Base-by-base conservation (phyloP, 2,888 invertebrate genomes). In the Euphydryas editha region DNA sequence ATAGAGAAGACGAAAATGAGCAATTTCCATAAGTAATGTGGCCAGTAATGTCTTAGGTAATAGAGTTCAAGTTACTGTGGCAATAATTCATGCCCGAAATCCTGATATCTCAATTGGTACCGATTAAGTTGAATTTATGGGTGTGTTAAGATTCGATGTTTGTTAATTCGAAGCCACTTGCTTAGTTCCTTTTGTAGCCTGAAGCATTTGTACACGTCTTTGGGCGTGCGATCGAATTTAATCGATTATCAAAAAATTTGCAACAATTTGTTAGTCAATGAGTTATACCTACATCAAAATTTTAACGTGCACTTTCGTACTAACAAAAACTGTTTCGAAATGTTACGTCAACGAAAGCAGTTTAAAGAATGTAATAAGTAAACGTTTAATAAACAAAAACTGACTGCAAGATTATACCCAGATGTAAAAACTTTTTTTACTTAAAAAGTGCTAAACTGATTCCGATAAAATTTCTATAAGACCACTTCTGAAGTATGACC, bases 21-120 rank as follows among this genome's bases (percentile, higher is more conserved):
- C 66, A 74, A 78, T 80, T 80, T 78, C 70, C 76, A 76, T 76
- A 76, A 72, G 62, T 46, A 47, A 49, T 69, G 54, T 73, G 75
- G 71, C 67, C 61, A 55, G 78, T 73, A 73, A 66, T 70, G 55
- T 65, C 65, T 67, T 71, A 68, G 75, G 76, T 59, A 36, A 15
- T 81, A 83, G 75, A 77, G 84, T 70, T 60, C 68, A 76, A 69
- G 74, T 78, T 80, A 21, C 64, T 62, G 59, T 71, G 73, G 39
- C 64, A 24, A 37, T 47, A 55, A 57, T 36, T 47, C 66, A 65
- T 76, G 47, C 54, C 72, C 71, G 79, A 82, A 80, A 76, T 75
- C 68, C 75, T 82, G 84, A 88, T 87, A 86, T 84, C 88, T 88
- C 85, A 87, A 88, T 88, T 81, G 81, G 75, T 76, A 76, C 77